Conservation (phyloP, 1,140 invertebrate species). For the Daktulosphaira vitifoliae region DNA sequence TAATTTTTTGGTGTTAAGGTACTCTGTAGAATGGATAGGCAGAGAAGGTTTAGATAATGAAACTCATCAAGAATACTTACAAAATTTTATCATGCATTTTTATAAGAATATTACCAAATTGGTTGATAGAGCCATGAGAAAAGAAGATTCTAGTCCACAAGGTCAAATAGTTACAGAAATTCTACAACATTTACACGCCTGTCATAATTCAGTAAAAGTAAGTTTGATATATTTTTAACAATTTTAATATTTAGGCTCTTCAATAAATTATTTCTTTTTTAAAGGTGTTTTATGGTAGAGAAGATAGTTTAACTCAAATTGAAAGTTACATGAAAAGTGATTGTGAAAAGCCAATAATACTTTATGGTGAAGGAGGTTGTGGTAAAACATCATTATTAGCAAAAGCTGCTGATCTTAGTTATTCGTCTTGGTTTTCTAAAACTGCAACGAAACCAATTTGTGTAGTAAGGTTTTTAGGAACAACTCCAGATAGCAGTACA, state of each 20-base stretch:
- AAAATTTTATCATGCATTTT: conserved; percentile 92
- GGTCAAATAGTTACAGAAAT: conserved; percentile 93
- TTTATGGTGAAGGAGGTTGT: conserved; percentile 92
- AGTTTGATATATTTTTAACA: not conserved
- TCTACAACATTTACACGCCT: conserved; percentile 91
- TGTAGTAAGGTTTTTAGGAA: conserved; percentile 88
- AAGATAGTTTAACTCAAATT: conserved; percentile 74
- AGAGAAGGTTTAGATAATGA: conserved; percentile 86
- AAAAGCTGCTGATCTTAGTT: conserved; percentile 76
- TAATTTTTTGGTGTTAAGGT: conserved; percentile 52
- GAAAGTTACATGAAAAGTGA: conserved; percentile 77
- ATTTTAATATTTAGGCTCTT: no score
- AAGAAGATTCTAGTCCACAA: conserved; percentile 86
- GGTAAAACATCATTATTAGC: conserved; percentile 94
- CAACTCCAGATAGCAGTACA: conserved; percentile 91
- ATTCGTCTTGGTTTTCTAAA: conserved; percentile 59
- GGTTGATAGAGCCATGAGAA: conserved; percentile 87
- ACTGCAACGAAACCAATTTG: conserved; percentile 62
- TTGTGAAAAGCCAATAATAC: conserved; percentile 79
- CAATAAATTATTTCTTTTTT: not conserved
- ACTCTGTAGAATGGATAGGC: conserved; percentile 94
- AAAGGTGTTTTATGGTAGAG: conserved; percentile 85
- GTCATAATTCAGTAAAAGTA: conserved; percentile 87
- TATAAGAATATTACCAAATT: conserved; percentile 89
- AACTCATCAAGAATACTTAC: conserved; percentile 88